Percentiles rank a stretch among this genome's conserved stretches.
Conservation (phyloP, 1,140 invertebrate genomes). For the Diorhabda elongata region DNA sequence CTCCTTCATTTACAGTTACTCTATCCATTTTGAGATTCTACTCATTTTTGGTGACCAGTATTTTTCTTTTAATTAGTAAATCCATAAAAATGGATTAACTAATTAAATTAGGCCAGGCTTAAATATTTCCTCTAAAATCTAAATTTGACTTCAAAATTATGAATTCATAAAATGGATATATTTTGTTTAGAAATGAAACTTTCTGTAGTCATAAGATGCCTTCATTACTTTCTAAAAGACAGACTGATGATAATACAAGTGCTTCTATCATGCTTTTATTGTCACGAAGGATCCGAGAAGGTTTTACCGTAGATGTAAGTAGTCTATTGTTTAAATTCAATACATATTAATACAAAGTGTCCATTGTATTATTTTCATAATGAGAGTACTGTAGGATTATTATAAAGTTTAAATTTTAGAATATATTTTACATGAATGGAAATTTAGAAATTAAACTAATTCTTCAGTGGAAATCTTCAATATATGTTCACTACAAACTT, state of each 20-base stretch:
- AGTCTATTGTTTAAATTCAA: neutral
- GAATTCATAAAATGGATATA: conserved; percentile 13
- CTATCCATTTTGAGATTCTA: too few relatives aligned
- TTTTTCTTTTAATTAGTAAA: too few relatives aligned
- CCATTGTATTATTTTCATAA: too few relatives aligned
- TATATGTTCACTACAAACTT: conserved; percentile 68
- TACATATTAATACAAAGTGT: too few relatives aligned
- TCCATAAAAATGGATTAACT: too few relatives aligned
- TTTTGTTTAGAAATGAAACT: conserved; percentile 52
- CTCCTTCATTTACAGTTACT: too few relatives aligned
- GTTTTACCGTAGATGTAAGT: conserved; percentile 69
- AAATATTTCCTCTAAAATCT: too few relatives aligned
- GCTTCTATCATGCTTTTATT: conserved; percentile 65
- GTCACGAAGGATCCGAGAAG: conserved; percentile 73
- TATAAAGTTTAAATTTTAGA: conserved; percentile 44
- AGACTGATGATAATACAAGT: conserved; percentile 61
- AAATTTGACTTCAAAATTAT: neutral
- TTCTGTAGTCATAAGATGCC: conserved; percentile 56
- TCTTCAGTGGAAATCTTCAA: conserved; percentile 71
- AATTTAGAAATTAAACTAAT: conserved; percentile 63
- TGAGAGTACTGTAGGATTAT: neutral
- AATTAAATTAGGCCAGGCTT: too few relatives aligned
- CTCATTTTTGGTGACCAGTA: too few relatives aligned
- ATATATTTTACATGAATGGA: conserved; percentile 54
- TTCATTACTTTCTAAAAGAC: conserved; percentile 61